Conservation (phyloP, 1,140 invertebrate genomes). For the Papilio xuthus region DNA sequence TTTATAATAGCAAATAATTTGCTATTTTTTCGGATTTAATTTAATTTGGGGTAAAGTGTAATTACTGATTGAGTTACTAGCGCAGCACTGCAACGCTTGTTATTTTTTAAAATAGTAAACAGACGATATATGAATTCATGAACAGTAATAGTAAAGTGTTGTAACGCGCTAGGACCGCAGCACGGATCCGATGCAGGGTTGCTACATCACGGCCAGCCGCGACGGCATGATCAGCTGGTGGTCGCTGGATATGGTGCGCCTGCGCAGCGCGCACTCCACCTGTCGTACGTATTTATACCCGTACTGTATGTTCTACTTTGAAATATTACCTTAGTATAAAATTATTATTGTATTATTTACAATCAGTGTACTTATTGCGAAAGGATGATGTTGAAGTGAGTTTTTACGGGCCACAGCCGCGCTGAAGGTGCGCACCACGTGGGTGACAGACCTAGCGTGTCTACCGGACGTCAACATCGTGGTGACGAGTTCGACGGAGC, state of each 20-base stretch:
- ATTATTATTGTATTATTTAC: no score
- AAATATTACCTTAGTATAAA: not conserved
- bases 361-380: no score
- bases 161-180: constrained; percentile 73
- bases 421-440: constrained; percentile 82
- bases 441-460: constrained; percentile 85
- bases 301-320: not conserved
- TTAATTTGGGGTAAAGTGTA: no score
- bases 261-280: constrained; percentile 82
- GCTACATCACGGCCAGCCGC: constrained; percentile 85
- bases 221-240: constrained; percentile 88
- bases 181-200: constrained; percentile 82
- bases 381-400: not conserved
- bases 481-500: constrained; percentile 85
- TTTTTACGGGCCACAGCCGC: constrained; percentile 57
- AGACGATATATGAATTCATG: not conserved
- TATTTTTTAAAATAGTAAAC: no score
- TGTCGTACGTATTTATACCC: constrained; percentile 77
- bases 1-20: no score
- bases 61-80: no score
- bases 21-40: no score
- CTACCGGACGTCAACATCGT: constrained; percentile 87
- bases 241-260: constrained; percentile 84
- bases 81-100: not conserved
- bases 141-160: constrained; percentile 18